These are phyloP conservation scores for Panurus biarmicus DNA, from an alignment of 2,113 vertebrate genomes.

Conservation along the genomic window DNA sequence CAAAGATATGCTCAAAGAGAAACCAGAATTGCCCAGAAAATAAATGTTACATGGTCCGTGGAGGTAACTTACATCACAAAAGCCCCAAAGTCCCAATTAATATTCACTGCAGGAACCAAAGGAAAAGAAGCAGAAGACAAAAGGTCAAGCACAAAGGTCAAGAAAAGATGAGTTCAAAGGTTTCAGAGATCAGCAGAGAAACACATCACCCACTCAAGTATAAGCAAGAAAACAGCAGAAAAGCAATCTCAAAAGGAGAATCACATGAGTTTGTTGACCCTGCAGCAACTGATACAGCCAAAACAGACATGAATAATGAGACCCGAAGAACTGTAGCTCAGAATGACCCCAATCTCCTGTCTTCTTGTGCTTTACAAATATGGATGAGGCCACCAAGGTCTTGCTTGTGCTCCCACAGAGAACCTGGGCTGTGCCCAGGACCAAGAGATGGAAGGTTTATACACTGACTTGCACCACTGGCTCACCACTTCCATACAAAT, in stretches of 20 bases:
- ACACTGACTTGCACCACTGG: not conserved
- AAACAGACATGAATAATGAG: not conserved
- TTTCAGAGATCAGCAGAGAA: not conserved
- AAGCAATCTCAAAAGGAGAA: not conserved
- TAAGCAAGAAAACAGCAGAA: not conserved
- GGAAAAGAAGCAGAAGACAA: not conserved
- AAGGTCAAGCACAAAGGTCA: not conserved
- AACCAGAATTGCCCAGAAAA: not conserved
- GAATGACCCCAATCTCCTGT: not conserved
- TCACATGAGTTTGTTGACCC: not conserved
- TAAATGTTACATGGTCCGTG: not conserved
- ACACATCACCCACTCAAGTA: not conserved
- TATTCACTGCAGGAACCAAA: not conserved
- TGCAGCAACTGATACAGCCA: not conserved
- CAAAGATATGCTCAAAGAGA: not conserved
- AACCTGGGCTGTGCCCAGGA: not conserved
- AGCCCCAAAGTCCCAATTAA: not conserved
- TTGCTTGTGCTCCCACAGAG: not conserved
- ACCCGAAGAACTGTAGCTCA: not conserved
- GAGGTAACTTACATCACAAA: not conserved
- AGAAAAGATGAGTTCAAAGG: not conserved
- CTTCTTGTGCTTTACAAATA: not conserved
- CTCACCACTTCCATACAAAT: not conserved
- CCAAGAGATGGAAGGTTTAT: not conserved
- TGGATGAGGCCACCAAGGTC: not conserved